Conservation (phyloP, 1,140 invertebrate species). For the Neuroterus valhalla region DNA sequence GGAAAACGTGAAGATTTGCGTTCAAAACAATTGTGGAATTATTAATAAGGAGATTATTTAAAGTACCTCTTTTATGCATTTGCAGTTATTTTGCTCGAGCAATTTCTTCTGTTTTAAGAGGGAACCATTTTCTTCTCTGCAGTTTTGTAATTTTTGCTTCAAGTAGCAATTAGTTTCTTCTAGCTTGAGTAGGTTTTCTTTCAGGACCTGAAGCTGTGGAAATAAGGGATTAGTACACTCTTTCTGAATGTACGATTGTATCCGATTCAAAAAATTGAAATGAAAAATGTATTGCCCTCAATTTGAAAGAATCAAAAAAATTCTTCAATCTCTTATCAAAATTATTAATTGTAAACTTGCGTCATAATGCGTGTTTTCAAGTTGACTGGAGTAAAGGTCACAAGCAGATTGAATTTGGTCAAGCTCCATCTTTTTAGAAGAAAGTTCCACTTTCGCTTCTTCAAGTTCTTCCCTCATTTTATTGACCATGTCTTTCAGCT, state of each 20-base stretch:
- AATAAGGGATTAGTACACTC: conserved; percentile 10
- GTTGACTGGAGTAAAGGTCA: conserved; percentile 46
- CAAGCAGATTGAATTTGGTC: conserved; percentile 48
- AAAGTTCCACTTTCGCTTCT: conserved; percentile 45
- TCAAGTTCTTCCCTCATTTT: conserved; percentile 55
- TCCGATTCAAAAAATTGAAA: too few relatives aligned
- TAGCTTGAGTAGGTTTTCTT: conserved; percentile 48
- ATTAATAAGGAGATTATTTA: neutral
- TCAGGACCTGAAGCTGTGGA: conserved; percentile 36
- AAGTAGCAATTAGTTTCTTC: conserved; percentile 58
- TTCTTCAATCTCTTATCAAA: conserved; percentile 26
- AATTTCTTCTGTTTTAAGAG: conserved; percentile 58
- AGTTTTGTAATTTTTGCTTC: conserved; percentile 59
- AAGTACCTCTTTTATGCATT: conserved; percentile 61
- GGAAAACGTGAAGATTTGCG: conserved; percentile 3
- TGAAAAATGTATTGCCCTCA: neutral
- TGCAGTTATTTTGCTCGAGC: conserved; percentile 59
- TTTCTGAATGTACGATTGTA: too few relatives aligned
- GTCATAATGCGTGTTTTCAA: conserved; percentile 48
- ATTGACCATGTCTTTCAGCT: conserved; percentile 45
- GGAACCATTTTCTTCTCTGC: conserved; percentile 56
- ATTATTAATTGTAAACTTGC: conserved; percentile 44
- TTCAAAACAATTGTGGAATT: neutral
- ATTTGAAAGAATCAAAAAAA: too few relatives aligned
- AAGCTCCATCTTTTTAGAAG: conserved; percentile 47